phyloP scores from a whole-genome alignment of 2,888 invertebrate species.

The Podabrus alpinus region DNA sequence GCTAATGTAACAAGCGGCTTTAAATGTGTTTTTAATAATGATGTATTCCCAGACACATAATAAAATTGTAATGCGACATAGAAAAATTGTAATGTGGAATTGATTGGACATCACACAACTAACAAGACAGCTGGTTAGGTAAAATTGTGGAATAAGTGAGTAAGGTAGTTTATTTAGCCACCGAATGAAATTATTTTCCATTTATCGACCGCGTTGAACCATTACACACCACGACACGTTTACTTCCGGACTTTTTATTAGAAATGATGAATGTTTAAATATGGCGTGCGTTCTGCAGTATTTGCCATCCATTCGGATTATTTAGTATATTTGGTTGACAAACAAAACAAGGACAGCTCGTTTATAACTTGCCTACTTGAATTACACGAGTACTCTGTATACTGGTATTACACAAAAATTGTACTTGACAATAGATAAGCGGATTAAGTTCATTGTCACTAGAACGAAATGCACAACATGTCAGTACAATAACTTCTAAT shows the following conservation, averaged over 20 bases:
- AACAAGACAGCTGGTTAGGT: conserved; percentile 44
- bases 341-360: conserved; percentile 38
- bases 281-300: conserved; percentile 35
- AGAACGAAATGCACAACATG: conserved; percentile 43
- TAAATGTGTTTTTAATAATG: conserved; percentile 52
- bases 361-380: conserved; percentile 38
- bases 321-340: conserved; percentile 43
- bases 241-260: conserved; percentile 44
- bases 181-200: conserved; percentile 39
- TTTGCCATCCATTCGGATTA: conserved; percentile 43
- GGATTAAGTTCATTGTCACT: conserved; percentile 45
- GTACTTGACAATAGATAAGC: conserved; percentile 35
- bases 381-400: conserved; percentile 39
- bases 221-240: conserved; percentile 46
- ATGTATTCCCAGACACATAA: conserved; percentile 44
- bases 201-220: conserved; percentile 50
- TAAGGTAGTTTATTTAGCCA: conserved; percentile 1
- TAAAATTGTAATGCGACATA: conserved; percentile 38
- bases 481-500: conserved; percentile 33
- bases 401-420: conserved; percentile 21
- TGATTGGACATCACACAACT: conserved; percentile 44
- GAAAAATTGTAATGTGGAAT: conserved; percentile 49
- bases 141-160: not conserved
- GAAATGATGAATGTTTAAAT: conserved; percentile 39
- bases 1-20: conserved; percentile 10